These are phyloP conservation scores for Chelonoidis abingdonii DNA, from an alignment of 2,113 vertebrate species.

Conservation along the genomic window DNA sequence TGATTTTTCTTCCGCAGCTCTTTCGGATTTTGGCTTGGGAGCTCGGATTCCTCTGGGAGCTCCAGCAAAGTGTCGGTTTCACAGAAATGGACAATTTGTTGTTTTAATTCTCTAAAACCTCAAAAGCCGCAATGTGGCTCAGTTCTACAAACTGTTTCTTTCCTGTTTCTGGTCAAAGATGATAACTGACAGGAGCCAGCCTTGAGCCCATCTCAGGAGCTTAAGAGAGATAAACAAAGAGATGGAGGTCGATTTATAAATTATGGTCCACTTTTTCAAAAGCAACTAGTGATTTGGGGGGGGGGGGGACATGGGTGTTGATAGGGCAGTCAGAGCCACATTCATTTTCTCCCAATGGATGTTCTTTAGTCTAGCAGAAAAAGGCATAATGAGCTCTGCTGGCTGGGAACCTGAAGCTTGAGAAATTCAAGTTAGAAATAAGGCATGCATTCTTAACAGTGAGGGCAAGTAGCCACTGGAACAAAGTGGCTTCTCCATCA, in stretches of 20 bases:
- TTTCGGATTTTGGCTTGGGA: not conserved
- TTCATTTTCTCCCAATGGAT: not conserved
- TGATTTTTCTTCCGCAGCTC: not conserved
- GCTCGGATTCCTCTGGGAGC: not conserved
- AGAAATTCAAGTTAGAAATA: not conserved
- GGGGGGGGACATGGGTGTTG: not conserved
- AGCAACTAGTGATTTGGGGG: rapidly evolving
- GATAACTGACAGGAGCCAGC: not conserved
- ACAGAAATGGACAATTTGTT: slow-evolving; percentile 37
- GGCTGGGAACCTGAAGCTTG: not conserved
- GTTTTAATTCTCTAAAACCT: slow-evolving; percentile 42
- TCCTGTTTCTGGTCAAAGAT: not conserved
- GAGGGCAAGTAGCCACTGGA: not conserved
- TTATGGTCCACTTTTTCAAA: rapidly evolving
- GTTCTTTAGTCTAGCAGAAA: not conserved
- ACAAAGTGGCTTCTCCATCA: not conserved
- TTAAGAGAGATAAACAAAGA: rapidly evolving
- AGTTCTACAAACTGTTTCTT: not conserved
- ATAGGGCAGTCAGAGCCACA: not conserved
- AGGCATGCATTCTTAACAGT: not conserved
- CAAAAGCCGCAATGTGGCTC: slow-evolving; percentile 20
- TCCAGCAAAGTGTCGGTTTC: not conserved
- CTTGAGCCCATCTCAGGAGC: rapidly evolving
- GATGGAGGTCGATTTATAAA: not conserved
- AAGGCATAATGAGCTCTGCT: rapidly evolving